phyloP scores from a whole-genome alignment of 2,888 invertebrate genomes.

The Scrobipalpa atriplicella region DNA sequence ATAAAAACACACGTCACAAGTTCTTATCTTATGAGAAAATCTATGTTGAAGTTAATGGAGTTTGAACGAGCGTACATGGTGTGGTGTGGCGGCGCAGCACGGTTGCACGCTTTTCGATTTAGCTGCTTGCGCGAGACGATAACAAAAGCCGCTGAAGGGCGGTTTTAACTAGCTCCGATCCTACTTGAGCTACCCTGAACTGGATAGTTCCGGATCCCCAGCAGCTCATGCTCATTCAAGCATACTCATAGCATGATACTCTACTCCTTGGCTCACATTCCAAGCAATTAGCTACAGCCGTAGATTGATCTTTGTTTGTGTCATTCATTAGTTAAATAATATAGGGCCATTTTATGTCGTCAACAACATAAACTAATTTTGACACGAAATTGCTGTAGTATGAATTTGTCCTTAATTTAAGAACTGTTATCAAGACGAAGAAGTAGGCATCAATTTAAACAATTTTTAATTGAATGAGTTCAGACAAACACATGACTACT shows the following conservation, averaged over 20 bases:
- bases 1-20: conserved; percentile 9
- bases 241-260: conserved; percentile 44
- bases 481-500: neutral
- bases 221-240: conserved; percentile 40
- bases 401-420: conserved; percentile 2
- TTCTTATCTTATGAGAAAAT: conserved; percentile 13
- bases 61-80: conserved; percentile 23
- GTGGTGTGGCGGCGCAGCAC: neutral
- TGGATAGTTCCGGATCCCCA: conserved; percentile 58
- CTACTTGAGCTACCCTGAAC: conserved; percentile 59
- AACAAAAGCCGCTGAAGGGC: conserved; percentile 46
- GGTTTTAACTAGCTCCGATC: conserved; percentile 62
- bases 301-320: conserved; percentile 43
- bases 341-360: neutral
- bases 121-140: conserved; percentile 43
- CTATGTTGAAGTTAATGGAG: conserved; percentile 24
- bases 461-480: neutral
- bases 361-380: conserved; percentile 7
- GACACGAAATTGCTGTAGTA: neutral
- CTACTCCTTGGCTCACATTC: conserved; percentile 58
- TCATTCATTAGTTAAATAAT: conserved; percentile 16
- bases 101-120: conserved; percentile 32
- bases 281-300: conserved; percentile 61
- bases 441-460: neutral
- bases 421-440: neutral